Base-by-base conservation (phyloP, 2,113 vertebrate species). In the Lanius collurio region DNA sequence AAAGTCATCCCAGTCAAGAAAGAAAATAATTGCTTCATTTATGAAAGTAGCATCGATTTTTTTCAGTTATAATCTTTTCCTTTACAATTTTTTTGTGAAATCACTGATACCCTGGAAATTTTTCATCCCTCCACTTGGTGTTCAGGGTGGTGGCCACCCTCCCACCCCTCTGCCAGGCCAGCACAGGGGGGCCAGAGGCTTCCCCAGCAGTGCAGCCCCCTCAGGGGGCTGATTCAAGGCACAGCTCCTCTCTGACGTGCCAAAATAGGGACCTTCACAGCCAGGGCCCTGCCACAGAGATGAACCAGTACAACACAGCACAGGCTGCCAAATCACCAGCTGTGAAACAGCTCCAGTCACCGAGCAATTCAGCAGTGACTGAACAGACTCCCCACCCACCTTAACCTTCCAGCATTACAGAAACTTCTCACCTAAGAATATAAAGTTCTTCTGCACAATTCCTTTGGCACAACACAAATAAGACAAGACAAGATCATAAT, bases 151-250 rank as follows among this genome's bases (percentile, higher is more conserved):
- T 53, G 37, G 14, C 7, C 13, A 1, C 31, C 17, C 27, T 62
- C 15, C 14, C 24, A 22, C 4, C 10, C 6, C 26, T 59, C 37
- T 46, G 44, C 15, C 28, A 67, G 27, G 20, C 27, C 1, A 0
- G 17, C 3, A 5, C 6, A 9, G 28, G 15, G 22, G 50, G 39
- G 11, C 37, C 42, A 6, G 24, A 27, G 41, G 23, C 23, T 62
- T 19, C 33, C 15, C 42, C 27, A 13, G 13, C 63, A 24, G 3
- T 5, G 13, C 35, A 46, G 81, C 39, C 56, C 68, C 71, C n/a
- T 33, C 5, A 11, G 6, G 33, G 19, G 28, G 46, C 20, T 0
- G 0, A n/a, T 46, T 26, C 44, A 27, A 47, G 70, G 35, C 30
- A 12, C 10, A 10, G 15, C 62, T 70, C 67, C 37, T 24, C 12